Base-by-base conservation (phyloP, 2,113 vertebrate genomes). In the Sylvietta virens region DNA sequence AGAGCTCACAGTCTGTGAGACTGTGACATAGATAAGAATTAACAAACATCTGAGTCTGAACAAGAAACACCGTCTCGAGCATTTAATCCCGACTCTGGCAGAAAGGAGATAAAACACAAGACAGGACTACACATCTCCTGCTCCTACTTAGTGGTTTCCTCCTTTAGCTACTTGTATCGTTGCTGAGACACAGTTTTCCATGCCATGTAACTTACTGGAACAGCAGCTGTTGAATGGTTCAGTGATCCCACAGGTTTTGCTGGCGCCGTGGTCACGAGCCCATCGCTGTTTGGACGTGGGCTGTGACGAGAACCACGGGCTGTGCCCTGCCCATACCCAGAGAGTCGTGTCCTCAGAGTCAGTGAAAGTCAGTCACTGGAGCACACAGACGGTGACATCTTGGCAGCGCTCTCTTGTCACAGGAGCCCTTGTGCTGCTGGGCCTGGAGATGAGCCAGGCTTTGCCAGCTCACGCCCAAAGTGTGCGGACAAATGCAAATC, bases 401-500 rank as follows among this genome's bases (percentile, higher is more conserved):
- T 79, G 96, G 85, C 94, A 44, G 13, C 30, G 65, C 51, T 69
- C 31, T n/a, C 21, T 8, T 64, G 77, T 40, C 90, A 69, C 62
- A 51, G 67, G 73, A 91, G 78, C 11, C 45, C 56, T 47, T 2
- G 37, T 62, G 93, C 7, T 86, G 53, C 58, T n/a, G 22, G 13
- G 84, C 88, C 90, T 56, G 76, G 82, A 91, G 90, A 33, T 2
- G 39, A 80, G 90, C 71, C 45, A 20, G 66, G 82, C 16, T 81
- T 83, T 93, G 91, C 88, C 92, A 88, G 82, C 86, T 90, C 66
- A 3, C 72, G 37, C 66, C 90, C 87, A 28, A 30, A 2, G 4
- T 19, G 66, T 22, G 67, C 7, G 91, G 88, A 77, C 92, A 73
- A 96, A 93, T 86, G 90, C 86, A 86, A 66, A 95, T 86, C 76